phyloP scores from a whole-genome alignment of 2,888 invertebrate genomes.

The Acronicta alni region DNA sequence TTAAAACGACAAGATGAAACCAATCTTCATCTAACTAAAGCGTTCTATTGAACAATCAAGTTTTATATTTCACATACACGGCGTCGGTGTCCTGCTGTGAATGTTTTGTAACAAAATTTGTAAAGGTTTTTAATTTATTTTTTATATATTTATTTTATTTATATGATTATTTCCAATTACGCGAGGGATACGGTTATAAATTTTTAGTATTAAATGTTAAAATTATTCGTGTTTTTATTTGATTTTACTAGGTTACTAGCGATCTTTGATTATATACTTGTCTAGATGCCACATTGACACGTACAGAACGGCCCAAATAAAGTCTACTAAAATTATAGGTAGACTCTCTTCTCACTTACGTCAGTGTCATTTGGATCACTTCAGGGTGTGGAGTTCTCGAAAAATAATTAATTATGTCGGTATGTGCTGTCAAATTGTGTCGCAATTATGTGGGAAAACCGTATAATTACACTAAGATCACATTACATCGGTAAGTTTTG shows the following conservation, averaged over 20 bases:
- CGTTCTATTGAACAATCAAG: constrained; percentile 32
- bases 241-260: background rate
- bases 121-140: constrained; percentile 60
- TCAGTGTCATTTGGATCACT: no score
- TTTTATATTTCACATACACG: constrained; percentile 46
- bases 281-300: no score
- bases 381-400: no score
- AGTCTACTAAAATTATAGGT: no score
- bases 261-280: no score
- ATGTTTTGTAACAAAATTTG: constrained; percentile 58
- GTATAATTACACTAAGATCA: no score
- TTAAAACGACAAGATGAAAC: constrained; percentile 9
- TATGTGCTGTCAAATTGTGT: no score
- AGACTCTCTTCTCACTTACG: no score
- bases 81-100: constrained; percentile 58
- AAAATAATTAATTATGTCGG: no score
- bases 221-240: constrained; percentile 32
- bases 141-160: constrained; percentile 62
- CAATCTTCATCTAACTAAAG: constrained; percentile 10
- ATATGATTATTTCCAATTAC: constrained; percentile 58
- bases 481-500: no score
- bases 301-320: no score
- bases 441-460: no score
- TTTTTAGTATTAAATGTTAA: constrained; percentile 61
- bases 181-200: constrained; percentile 39